Percentiles rank a stretch among this genome's conserved stretches.
Evolutionary conservation across 2,888 invertebrate genomes (phyloP).

Genomic region (Encarsia formosa): DNA sequence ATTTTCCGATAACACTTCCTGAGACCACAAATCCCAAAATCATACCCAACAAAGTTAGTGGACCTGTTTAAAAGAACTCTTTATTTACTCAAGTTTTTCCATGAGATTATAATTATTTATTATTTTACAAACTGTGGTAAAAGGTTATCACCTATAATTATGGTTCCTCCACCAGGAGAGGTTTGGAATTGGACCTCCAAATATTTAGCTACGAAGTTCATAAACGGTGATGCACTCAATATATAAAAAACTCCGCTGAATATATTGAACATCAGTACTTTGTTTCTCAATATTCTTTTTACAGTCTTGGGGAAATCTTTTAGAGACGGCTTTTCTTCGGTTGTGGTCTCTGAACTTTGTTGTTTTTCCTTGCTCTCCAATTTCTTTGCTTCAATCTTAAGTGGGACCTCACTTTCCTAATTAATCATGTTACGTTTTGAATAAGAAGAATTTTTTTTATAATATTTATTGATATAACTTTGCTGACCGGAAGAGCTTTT

Average conservation of each 20-base stretch:
- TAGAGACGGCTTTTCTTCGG: conserved; percentile 34
- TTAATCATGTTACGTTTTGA: too few species aligned
- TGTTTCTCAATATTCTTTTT: conserved; percentile 61
- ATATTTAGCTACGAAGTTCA: conserved; percentile 71
- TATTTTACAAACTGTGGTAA: too few species aligned
- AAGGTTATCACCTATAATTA: conserved; percentile 66
- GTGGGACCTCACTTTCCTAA: conserved; percentile 40
- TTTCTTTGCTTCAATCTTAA: conserved; percentile 29
- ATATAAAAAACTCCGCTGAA: conserved; percentile 65
- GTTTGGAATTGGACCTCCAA: conserved; percentile 70
- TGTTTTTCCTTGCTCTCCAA: neutral
- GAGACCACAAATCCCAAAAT: conserved; percentile 59
- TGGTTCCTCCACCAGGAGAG: conserved; percentile 62
- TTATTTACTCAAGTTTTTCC: neutral
- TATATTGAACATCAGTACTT: conserved; percentile 64
- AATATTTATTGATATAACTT: too few species aligned
- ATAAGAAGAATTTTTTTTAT: too few species aligned
- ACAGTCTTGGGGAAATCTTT: conserved; percentile 59
- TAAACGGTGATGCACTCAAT: conserved; percentile 61
- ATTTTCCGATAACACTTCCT: conserved; percentile 60
- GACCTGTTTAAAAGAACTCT: conserved; percentile 45
- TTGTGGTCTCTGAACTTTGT: neutral
- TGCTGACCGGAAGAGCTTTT: conserved; percentile 9
- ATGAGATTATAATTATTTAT: neutral
- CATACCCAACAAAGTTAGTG: conserved; percentile 59